Conservation (phyloP, 1,140 invertebrate species). For the Akabosia matsudoensis region DNA sequence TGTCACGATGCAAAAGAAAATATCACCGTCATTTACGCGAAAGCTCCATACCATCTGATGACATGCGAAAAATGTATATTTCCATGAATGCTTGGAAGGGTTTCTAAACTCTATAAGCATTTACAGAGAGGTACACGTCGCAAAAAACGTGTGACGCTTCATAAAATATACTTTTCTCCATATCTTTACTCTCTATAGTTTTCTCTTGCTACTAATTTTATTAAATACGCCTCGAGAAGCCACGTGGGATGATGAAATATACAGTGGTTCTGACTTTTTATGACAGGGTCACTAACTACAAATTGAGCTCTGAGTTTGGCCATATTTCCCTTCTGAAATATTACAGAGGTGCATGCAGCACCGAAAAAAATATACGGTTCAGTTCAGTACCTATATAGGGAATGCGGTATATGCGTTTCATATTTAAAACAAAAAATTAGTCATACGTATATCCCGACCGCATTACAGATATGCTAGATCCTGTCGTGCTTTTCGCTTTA, state of each 20-base stretch:
- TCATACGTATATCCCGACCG: no score
- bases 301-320: neutral
- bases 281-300: slow-evolving; percentile 1
- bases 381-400: no score
- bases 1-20: neutral
- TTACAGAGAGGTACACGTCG: no score
- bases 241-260: slow-evolving; percentile 12
- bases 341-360: neutral
- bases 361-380: no score
- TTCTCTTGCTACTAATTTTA: no score
- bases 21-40: neutral
- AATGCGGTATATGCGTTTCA: no score
- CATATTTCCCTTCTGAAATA: neutral
- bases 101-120: no score
- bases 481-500: no score
- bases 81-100: neutral
- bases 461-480: no score
- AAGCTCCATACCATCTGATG: neutral
- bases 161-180: neutral
- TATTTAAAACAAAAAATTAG: no score
- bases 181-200: no score
- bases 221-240: neutral
- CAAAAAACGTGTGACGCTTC: neutral
- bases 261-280: neutral
- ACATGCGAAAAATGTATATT: neutral